Percentiles rank a stretch among this genome's conserved stretches.
Evolutionary conservation across 2,113 vertebrate species (phyloP).

Genomic region (Diphyllodes magnificus): DNA sequence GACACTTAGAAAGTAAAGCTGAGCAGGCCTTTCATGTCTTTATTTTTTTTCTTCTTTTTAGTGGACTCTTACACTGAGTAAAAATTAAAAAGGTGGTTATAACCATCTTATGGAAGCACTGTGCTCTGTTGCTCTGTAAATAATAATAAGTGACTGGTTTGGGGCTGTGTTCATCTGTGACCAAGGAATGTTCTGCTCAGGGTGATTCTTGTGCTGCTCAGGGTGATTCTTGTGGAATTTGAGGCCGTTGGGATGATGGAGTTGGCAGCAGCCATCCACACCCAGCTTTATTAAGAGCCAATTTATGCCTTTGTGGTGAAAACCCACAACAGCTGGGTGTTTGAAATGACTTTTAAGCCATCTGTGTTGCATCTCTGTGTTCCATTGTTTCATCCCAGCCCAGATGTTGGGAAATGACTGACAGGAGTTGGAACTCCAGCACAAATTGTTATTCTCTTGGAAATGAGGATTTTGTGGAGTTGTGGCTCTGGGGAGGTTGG

Average conservation of each 20-base stretch:
- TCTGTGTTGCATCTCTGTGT: background rate
- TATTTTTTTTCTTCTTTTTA: background rate
- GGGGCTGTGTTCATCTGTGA: background rate
- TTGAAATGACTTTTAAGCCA: background rate
- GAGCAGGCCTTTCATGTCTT: background rate
- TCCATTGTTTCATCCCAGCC: background rate
- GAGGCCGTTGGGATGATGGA: background rate
- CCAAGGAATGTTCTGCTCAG: background rate
- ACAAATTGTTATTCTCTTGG: background rate
- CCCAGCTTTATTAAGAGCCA: background rate
- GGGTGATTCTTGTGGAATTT: background rate
- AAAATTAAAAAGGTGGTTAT: background rate
- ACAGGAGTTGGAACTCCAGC: background rate
- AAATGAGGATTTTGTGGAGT: background rate
- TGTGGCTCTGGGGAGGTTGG: background rate
- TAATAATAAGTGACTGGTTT: background rate
- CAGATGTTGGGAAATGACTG: background rate
- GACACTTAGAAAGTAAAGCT: background rate
- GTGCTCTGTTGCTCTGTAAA: background rate
- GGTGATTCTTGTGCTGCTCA: background rate
- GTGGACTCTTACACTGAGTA: background rate
- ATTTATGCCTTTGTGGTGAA: background rate
- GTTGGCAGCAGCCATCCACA: fast-evolving
- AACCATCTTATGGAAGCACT: background rate
- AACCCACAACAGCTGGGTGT: background rate